A percentile compares a stretch with the other conserved stretches of the same genome.
phyloP scores from a whole-genome alignment of 2,113 vertebrate species.

The Hipposideros armiger region DNA sequence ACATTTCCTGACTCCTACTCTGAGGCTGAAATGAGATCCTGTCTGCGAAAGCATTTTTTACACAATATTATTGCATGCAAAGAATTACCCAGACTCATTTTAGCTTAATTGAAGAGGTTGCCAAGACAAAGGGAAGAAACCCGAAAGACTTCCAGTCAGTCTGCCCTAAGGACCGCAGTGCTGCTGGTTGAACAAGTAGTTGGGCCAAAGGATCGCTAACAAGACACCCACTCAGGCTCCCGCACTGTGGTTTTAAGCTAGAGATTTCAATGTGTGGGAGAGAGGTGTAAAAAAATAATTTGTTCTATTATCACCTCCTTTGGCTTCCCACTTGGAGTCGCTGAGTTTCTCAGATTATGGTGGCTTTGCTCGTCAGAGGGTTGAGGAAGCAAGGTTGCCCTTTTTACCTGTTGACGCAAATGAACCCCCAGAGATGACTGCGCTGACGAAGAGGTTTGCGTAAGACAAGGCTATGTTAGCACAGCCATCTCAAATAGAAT shows the following conservation, averaged over 20 bases:
- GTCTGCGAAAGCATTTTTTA: constrained; percentile 39
- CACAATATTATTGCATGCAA: neutral
- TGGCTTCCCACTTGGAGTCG: constrained; percentile 67
- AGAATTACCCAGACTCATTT: constrained; percentile 35
- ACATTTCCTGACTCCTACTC: neutral
- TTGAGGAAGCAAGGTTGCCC: constrained; percentile 41
- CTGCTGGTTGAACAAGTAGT: neutral
- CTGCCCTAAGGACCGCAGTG: neutral
- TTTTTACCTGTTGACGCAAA: constrained; percentile 76
- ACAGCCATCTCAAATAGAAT: constrained; percentile 61
- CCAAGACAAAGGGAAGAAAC: neutral
- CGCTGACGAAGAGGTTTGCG: constrained; percentile 1
- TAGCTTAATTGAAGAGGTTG: constrained; percentile 35
- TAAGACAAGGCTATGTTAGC: constrained; percentile 29
- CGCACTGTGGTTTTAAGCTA: constrained; percentile 37
- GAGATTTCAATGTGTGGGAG: constrained; percentile 70
- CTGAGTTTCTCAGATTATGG: constrained; percentile 61
- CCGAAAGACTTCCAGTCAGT: neutral
- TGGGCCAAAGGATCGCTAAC: constrained; percentile 46
- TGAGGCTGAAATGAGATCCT: neutral
- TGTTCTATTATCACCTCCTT: constrained; percentile 79
- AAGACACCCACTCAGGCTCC: neutral
- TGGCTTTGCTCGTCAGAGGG: neutral
- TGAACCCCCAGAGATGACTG: constrained; percentile 65
- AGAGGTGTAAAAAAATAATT: constrained; percentile 79